These are phyloP conservation scores for Ditula angustiorana DNA, from an alignment of 2,888 invertebrate species.

Conservation along the genomic window DNA sequence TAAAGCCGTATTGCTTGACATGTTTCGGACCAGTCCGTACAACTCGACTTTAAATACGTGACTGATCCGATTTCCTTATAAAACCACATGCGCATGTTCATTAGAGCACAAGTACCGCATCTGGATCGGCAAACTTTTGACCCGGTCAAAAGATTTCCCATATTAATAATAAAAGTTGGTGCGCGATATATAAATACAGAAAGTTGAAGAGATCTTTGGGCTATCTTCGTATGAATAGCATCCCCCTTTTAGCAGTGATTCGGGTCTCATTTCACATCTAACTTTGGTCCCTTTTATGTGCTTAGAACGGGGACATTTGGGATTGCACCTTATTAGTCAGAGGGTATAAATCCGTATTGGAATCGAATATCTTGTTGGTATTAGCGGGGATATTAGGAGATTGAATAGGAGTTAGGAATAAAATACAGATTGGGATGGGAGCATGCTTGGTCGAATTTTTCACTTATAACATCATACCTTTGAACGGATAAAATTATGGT, in stretches of 20 bases:
- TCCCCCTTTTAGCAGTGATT: slow-evolving; percentile 1
- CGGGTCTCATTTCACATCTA: slow-evolving; percentile 11
- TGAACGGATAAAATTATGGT: no score
- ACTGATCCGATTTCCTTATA: no score
- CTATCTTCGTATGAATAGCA: slow-evolving; percentile 22
- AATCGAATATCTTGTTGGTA: neutral
- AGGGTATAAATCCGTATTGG: neutral
- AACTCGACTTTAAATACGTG: no score
- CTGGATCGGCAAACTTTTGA: slow-evolving; percentile 2
- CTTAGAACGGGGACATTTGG: neutral
- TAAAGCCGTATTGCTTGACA: no score
- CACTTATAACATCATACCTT: no score
- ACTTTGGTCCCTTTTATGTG: neutral
- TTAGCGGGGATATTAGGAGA: neutral
- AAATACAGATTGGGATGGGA: neutral
- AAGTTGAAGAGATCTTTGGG: slow-evolving; percentile 22
- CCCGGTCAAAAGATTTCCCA: neutral
- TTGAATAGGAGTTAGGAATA: neutral
- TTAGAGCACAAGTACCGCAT: slow-evolving; percentile 1
- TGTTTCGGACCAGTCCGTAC: no score
- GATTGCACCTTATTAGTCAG: neutral
- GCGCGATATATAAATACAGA: slow-evolving; percentile 21
- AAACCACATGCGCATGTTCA: no score
- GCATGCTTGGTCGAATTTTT: no score
- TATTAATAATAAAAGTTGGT: slow-evolving; percentile 31